Conservation (phyloP, 2,113 vertebrate species). For the Ploceus nigricollis region DNA sequence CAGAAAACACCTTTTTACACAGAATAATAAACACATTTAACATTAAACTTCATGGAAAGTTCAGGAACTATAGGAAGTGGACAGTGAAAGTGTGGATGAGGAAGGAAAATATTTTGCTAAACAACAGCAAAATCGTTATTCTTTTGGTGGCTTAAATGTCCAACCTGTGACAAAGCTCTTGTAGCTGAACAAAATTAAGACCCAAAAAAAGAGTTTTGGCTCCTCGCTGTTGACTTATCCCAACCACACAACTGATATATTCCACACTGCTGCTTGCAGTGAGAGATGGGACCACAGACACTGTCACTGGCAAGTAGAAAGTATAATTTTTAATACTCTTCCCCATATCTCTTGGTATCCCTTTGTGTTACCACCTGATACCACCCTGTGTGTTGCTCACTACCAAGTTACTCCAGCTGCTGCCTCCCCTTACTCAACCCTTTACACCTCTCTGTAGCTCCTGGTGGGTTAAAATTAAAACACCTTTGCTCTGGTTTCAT, state of each 20-base stretch:
- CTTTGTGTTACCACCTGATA: neutral
- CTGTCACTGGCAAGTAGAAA: neutral
- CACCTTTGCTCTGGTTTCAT: neutral
- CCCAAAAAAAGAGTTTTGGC: rapidly evolving
- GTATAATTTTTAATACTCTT: neutral
- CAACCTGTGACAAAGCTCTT: neutral
- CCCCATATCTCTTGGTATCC: neutral
- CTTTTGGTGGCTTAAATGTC: neutral
- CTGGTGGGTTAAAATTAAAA: neutral
- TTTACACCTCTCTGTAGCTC: rapidly evolving
- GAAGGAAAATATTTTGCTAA: neutral
- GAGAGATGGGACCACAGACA: neutral
- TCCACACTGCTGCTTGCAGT: neutral
- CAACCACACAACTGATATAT: rapidly evolving
- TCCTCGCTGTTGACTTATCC: neutral
- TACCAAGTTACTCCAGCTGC: neutral
- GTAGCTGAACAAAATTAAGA: neutral
- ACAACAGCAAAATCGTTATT: neutral
- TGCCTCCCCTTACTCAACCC: neutral
- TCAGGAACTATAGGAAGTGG: rapidly evolving
- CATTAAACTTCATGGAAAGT: neutral
- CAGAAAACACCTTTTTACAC: neutral
- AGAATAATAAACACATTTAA: neutral
- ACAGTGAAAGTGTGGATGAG: neutral
- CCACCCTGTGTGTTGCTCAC: neutral